phyloP scores from a whole-genome alignment of 1,140 invertebrate species.

The Pollicipes pollicipes region DNA sequence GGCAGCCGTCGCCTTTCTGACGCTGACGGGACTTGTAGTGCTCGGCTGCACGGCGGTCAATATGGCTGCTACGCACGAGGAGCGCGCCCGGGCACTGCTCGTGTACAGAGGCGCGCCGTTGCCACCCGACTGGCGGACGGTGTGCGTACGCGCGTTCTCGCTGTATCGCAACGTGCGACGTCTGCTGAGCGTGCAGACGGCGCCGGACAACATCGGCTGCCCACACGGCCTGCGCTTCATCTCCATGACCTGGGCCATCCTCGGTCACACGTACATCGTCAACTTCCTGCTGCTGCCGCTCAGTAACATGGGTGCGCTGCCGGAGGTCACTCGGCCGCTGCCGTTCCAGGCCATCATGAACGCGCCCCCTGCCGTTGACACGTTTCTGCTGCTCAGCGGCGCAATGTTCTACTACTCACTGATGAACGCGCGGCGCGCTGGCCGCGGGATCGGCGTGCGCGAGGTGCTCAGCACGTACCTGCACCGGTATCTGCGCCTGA shows the following conservation, averaged over 20 bases:
- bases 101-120: conserved; percentile 8
- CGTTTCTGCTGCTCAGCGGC: background rate
- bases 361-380: background rate
- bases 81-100: no score
- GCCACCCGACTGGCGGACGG: background rate
- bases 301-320: conserved; percentile 46
- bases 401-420: background rate
- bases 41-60: background rate
- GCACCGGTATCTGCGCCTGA: background rate
- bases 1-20: background rate
- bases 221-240: background rate
- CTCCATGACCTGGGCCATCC: background rate
- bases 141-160: background rate
- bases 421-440: background rate
- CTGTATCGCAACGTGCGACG: background rate
- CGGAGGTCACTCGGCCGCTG: conserved; percentile 38
- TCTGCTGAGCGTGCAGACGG: background rate
- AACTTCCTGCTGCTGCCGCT: background rate
- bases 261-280: background rate
- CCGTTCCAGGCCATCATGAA: background rate
- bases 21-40: background rate
- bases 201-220: background rate
- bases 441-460: background rate
- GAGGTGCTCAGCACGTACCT: background rate
- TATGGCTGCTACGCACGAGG: background rate